Evolutionary conservation across 2,888 invertebrate genomes (phyloP), one percentile per base, ranked within the genome.

Genomic region (Bombylius major): DNA sequence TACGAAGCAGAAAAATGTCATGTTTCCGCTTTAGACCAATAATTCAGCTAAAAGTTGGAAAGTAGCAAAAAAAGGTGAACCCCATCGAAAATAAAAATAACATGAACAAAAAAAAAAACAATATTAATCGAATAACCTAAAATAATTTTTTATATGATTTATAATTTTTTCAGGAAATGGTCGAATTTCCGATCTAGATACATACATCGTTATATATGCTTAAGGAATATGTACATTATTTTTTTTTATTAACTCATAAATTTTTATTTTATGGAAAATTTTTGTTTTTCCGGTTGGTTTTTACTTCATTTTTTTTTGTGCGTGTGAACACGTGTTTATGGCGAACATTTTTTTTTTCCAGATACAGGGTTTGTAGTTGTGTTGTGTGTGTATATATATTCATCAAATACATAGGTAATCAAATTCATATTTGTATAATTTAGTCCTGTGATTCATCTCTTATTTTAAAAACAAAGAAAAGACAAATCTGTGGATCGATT

Each of bases 191-290:
- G 39, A 42, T 11, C 6, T 11, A 39, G 11, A 9, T 34, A 34
- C 7, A 8, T 36, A 7, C 34, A 36, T 5, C 8, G 8, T 11
- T 8, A 42, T 42, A 39, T 9, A 42, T 11, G 39, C 11, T 42
- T 11, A 42, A 11, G 8, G 11, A 36, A 36, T 36, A 8, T 36
- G 1, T 36, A 8, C 4, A 8, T 36, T 36, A 3, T 36, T 36
- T 42, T 42, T 42, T 53, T 59, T 57, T 54, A 59, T 59, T 57
- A 55, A 54, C 53, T 55, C 57, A 57, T 55, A 57, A 59, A 57
- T 59, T 55, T 55, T 58, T 53, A 58, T 58, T 50, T 46, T 6
- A 47, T 14, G 11, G 39, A 50, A 50, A 34, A 50, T 50, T 23
- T 23, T 50, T 55, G 50, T 47, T 50, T 23, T 55, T 55, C 54